Base-by-base conservation (phyloP, 1,140 invertebrate genomes). In the Battus philenor region DNA sequence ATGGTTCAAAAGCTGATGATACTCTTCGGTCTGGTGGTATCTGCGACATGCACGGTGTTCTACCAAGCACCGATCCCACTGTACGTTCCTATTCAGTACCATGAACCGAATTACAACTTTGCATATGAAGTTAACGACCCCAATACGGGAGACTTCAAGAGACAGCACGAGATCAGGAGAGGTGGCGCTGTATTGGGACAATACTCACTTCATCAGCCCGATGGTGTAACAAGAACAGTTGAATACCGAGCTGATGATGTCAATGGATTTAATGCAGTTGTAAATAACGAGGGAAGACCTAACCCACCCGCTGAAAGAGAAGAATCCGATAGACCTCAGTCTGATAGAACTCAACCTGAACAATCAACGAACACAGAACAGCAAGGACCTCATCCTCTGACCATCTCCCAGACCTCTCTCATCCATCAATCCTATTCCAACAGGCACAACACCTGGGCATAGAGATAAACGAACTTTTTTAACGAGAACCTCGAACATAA, bases 81-180 rank as follows among this genome's bases (percentile, higher is more conserved):
- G 0, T 22, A 38, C 6, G n/a, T 55, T 1, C 44, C 46, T 1
- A 41, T 44, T 3, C 51, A 59, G 26, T 54, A 57, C 43, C 38
- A 47, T n/a, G 39, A 54, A 5, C 52, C 58, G 0, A 59, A 62
- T 20, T 91, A 91, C 78, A 87, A 87, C 50, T 91, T 90, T 47
- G 84, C 86, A 6, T 91, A 91, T 50, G 88, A 90, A 50, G 88
- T 91, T 1, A 89, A 90, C 58, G 90, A 91, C 54, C 87, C 65
- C 4, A 59, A 75, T 46, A 75, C 76, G 1, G 78, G 87, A 45
- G 81, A 86, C 45, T 60, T 74, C 26, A 85, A 86, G 51, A 70
- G 56, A 34, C 75, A 82, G 36, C 59, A 72, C 3, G 83, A 86
- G 44, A 71, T 54, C 39, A 66, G 80, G 32, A 53, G 65, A 43